These are phyloP conservation scores for Tholera decimalis DNA, from an alignment of 2,888 invertebrate genomes.

Conservation along the genomic window DNA sequence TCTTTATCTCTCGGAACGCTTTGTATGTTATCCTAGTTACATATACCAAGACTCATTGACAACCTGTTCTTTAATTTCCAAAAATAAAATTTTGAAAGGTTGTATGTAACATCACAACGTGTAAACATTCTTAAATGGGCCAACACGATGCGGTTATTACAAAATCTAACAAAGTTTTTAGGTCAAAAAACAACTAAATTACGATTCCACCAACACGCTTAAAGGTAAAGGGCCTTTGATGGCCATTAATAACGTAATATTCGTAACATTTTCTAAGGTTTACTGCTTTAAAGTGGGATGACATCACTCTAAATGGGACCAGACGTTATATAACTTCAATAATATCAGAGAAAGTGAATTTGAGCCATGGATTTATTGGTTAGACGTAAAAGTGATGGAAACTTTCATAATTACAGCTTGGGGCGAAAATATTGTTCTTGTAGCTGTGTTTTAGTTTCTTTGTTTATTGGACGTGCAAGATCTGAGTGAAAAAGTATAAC, in stretches of 20 bases:
- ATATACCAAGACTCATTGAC: no score
- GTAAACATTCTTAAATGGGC: no score
- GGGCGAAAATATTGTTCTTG: constrained; percentile 43
- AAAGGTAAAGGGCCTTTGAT: constrained; percentile 27
- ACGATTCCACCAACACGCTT: constrained; percentile 16
- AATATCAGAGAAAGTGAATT: constrained; percentile 62
- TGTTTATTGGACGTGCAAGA: not conserved
- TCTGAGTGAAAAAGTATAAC: not conserved
- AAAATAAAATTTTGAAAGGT: no score
- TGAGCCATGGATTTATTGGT: constrained; percentile 57
- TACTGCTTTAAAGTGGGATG: constrained; percentile 56
- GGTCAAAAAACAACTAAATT: constrained; percentile 6
- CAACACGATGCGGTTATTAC: not conserved
- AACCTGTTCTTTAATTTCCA: no score
- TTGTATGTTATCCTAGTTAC: no score
- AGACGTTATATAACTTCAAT: constrained; percentile 55
- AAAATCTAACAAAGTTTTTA: constrained; percentile 3
- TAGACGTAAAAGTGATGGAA: constrained; percentile 52
- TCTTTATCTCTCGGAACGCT: no score
- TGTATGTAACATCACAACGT: no score
- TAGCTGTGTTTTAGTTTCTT: constrained; percentile 19
- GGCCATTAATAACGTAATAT: constrained; percentile 45
- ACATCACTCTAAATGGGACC: constrained; percentile 55
- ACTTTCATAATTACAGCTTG: constrained; percentile 54
- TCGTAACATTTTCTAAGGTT: constrained; percentile 49